Percentiles rank a stretch among this genome's conserved stretches.
Conservation (phyloP, 92 coral and sea anemone genomes). For the Desmophyllum pertusum region DNA sequence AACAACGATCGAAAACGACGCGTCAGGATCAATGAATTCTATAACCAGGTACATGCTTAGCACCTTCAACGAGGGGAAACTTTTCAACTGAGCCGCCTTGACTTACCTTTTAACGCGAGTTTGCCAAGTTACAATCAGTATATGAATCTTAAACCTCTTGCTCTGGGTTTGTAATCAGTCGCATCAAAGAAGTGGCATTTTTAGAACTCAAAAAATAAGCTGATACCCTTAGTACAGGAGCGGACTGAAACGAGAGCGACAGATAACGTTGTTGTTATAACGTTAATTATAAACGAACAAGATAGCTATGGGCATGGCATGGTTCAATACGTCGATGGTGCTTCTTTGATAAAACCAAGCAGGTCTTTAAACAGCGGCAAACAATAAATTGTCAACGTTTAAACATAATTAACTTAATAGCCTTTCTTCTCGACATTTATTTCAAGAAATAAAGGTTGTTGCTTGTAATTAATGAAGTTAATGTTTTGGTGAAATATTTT, state of each 20-base stretch:
- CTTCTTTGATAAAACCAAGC: constrained; percentile 31
- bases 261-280: not conserved
- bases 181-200: not conserved
- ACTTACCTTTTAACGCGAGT: constrained; percentile 14
- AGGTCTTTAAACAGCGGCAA: constrained; percentile 49
- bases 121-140: not conserved
- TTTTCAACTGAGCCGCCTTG: not conserved
- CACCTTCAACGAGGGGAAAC: constrained; percentile 2
- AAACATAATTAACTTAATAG: not conserved
- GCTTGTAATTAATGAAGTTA: not conserved
- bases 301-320: constrained; percentile 17
- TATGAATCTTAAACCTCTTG: not conserved
- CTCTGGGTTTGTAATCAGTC: not conserved
- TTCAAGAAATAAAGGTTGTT: not conserved
- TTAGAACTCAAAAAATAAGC: too few species aligned
- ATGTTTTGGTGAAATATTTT: not conserved
- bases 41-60: constrained; percentile 5
- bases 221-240: not conserved
- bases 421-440: not conserved
- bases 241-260: not conserved
- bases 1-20: not conserved
- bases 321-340: constrained; percentile 28
- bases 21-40: not conserved
- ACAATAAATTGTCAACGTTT: constrained; percentile 32
- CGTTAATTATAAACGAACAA: constrained; percentile 34